Evolutionary conservation across 1,140 invertebrate genomes (phyloP), one percentile per base, ranked within the genome.

Genomic region (Papilio dardanus): DNA sequence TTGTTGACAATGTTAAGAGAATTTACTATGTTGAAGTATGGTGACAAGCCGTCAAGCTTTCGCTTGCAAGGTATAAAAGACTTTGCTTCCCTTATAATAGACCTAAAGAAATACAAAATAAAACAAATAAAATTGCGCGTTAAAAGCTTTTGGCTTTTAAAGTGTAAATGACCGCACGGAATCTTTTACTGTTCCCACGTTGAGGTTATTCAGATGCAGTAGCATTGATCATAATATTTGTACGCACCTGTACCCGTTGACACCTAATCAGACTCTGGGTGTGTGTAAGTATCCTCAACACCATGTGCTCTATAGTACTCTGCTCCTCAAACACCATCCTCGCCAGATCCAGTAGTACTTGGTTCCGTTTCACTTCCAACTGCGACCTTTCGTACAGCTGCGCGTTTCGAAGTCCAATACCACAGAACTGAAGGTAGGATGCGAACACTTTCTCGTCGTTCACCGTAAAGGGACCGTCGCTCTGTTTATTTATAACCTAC

Each of bases 271-370:
- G 94, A 79, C 97, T 98, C 92, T 99, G 98, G 46, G 97, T 99
- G 92, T 99, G 98, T 42, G 97, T 97, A 84, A 99, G 95, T 88
- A 99, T 99, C 92, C 98, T 96, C 81, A 98, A 96, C 77, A 99
- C 98, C 95, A 99, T 97, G 88, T 97, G 97, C 86, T 99, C 98
- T 81, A 99, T 98, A 79, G 98, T 99, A 92, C 97, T 98, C 93
- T 99, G 98, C 90, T 99, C 98, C 89, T 99, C 98, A 90, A 99
- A 99, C 82, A 99, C 98, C 96, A 99, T 98, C 81, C 98, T 95
- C 3, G 98, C 98, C 84, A 99, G 94, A 90, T 99, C 98, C 74
- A 99, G 93, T 14, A 99, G 94, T 67, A 99, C 98, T 95, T 99
- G 98, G 94, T 99, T 99, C 82, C 98, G 94, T 92, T 98, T 98